These are phyloP conservation scores for Drosophila ironensis DNA, from an alignment of 1,140 invertebrate genomes.

Conservation along the genomic window DNA sequence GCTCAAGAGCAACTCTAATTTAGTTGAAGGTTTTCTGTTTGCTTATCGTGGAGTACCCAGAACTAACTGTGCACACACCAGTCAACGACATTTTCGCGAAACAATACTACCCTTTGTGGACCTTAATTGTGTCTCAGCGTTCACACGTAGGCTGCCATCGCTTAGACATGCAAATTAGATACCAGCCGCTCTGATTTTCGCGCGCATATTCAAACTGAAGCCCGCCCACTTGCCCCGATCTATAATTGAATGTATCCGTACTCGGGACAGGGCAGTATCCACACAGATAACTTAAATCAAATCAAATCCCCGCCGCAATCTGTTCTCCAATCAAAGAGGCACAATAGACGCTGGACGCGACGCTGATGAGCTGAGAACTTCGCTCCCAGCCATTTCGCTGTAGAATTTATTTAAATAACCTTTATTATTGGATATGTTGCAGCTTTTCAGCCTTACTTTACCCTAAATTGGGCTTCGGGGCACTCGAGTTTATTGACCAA, in stretches of 20 bases:
- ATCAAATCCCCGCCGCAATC: conserved; percentile 10
- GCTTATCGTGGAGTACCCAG: not conserved
- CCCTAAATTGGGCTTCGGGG: conserved; percentile 13
- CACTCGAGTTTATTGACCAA: conserved; percentile 46
- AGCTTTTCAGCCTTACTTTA: conserved; percentile 12
- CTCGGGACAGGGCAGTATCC: not conserved
- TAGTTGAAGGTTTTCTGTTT: conserved; percentile 36
- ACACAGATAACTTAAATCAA: conserved; percentile 28
- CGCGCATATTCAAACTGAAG: conserved; percentile 55
- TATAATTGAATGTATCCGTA: conserved; percentile 73
- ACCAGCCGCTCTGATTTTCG: conserved; percentile 39
- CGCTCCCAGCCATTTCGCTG: conserved; percentile 21
- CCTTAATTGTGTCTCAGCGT: not conserved
- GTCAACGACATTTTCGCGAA: not conserved
- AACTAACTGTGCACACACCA: not conserved
- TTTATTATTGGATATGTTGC: conserved; percentile 23
- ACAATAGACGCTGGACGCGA: conserved; percentile 23
- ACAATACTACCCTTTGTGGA: conserved; percentile 19
- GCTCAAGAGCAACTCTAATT: conserved; percentile 46
- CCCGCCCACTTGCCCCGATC: conserved; percentile 33
- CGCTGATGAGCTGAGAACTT: conserved; percentile 13
- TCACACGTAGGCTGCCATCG: conserved; percentile 18
- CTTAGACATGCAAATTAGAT: conserved; percentile 47
- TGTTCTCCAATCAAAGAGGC: not conserved
- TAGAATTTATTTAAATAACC: conserved; percentile 36